Conservation (phyloP, 2,113 vertebrate species). For the Syrmaticus mikado region DNA sequence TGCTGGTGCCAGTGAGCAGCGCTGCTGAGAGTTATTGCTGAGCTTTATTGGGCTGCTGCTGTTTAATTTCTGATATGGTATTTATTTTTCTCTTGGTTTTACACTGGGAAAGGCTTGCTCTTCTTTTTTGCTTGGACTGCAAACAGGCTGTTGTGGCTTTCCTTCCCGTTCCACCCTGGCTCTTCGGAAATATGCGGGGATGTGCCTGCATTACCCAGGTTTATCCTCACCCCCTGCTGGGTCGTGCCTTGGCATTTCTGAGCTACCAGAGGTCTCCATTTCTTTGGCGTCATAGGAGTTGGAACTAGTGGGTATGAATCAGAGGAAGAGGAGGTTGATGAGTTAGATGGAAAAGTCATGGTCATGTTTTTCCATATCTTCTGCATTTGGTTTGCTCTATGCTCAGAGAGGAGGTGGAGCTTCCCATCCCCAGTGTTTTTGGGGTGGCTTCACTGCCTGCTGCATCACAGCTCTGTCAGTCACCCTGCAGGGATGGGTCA, state of each 20-base stretch:
- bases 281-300: background rate
- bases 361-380: background rate
- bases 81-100: constrained; percentile 36
- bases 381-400: background rate
- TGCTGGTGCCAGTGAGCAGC: constrained; percentile 3
- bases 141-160: background rate
- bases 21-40: constrained; percentile 14
- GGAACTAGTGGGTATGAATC: background rate
- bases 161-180: background rate
- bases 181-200: background rate
- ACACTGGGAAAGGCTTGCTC: background rate
- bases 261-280: background rate
- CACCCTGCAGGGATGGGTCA: background rate
- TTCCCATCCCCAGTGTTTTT: background rate
- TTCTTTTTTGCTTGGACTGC: background rate
- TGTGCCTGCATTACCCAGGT: background rate
- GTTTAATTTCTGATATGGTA: background rate
- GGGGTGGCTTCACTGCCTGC: background rate
- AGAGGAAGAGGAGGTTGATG: background rate
- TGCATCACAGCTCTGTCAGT: background rate
- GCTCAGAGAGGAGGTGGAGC: background rate
- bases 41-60: background rate
- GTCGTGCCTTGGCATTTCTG: background rate
- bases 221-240: background rate
- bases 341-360: background rate